Percentiles rank a stretch among this genome's conserved stretches.
Conservation (phyloP, 1,140 invertebrate species). For the Halesus radiatus region DNA sequence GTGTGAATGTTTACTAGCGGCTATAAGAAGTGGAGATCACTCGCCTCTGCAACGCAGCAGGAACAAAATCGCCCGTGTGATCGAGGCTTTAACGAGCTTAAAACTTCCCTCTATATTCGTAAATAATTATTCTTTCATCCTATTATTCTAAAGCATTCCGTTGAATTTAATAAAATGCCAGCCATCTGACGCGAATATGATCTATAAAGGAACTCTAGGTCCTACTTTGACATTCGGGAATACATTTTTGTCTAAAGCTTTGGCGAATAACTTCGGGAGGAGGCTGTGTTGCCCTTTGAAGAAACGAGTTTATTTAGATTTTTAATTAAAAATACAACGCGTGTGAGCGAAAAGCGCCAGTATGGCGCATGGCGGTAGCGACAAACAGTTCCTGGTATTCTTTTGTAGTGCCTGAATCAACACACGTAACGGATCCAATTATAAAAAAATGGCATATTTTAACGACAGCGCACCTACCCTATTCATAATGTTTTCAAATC, state of each 20-base stretch:
- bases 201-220: slow-evolving; percentile 5
- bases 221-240: slow-evolving; percentile 1
- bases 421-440: slow-evolving; percentile 55
- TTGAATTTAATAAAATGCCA: too few relatives aligned
- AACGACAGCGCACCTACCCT: background rate
- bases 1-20: too few relatives aligned
- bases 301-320: slow-evolving; percentile 53
- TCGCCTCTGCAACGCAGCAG: too few relatives aligned
- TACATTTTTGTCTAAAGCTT: slow-evolving; percentile 3
- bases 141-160: too few relatives aligned
- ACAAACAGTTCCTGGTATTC: slow-evolving; percentile 45
- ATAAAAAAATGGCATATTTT: slow-evolving; percentile 46
- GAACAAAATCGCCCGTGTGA: too few relatives aligned
- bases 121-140: too few relatives aligned
- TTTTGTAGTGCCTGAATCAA: slow-evolving; percentile 43
- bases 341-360: slow-evolving; percentile 14
- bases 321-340: slow-evolving; percentile 54
- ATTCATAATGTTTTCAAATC: background rate
- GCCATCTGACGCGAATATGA: background rate
- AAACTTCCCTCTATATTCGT: too few relatives aligned
- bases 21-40: too few relatives aligned
- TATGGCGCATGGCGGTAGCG: background rate
- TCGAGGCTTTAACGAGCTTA: too few relatives aligned
- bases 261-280: slow-evolving; percentile 6
- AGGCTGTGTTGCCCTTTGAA: background rate